Conservation (phyloP, 2,797 vertebrate genomes). For the Enteromius treurensis region DNA sequence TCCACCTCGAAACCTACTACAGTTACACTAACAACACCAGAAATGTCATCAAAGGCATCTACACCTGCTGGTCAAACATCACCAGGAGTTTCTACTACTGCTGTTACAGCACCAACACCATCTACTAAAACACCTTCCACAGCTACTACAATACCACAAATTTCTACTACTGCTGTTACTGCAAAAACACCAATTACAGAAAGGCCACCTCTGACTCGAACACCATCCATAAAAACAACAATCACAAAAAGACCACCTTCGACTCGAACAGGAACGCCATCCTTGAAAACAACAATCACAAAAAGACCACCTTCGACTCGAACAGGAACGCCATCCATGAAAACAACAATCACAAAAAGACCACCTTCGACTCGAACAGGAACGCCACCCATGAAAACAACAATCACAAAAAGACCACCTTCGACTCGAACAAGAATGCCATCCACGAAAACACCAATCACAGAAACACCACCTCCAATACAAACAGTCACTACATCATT, state of each 20-base stretch:
- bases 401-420: neutral
- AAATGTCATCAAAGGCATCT: neutral
- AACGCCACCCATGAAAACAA: too few relatives aligned
- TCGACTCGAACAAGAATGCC: neutral
- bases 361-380: too few relatives aligned
- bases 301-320: fast-evolving
- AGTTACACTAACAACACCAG: neutral
- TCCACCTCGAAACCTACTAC: neutral
- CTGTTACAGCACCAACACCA: neutral
- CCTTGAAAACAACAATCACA: too few relatives aligned
- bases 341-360: too few relatives aligned
- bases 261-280: too few relatives aligned
- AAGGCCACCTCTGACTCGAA: neutral
- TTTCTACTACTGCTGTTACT: neutral
- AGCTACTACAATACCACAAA: neutral
- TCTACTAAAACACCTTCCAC: neutral
- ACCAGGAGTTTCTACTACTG: neutral
- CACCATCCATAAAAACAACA: neutral
- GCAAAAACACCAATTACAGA: neutral
- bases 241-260: too few relatives aligned
- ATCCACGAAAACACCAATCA: neutral
- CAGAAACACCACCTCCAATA: neutral
- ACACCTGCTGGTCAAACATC: neutral
- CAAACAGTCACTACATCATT: too few relatives aligned
- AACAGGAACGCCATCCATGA: neutral